phyloP scores from a whole-genome alignment of 2,888 invertebrate species.

The Amiota minor region DNA sequence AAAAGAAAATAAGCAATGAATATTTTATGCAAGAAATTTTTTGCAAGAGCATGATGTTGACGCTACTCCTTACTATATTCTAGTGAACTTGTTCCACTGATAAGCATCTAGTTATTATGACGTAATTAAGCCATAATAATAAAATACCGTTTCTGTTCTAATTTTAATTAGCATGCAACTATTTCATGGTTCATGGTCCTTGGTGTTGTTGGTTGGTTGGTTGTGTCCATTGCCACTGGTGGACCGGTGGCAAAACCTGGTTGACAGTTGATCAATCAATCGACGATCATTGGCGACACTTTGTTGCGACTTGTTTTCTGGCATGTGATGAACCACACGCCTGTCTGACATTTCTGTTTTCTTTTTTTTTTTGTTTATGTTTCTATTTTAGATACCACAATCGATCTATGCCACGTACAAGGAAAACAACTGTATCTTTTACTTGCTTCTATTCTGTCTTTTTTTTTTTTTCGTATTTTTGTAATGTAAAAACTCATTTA shows the following conservation, averaged over 20 bases:
- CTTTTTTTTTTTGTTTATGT: background rate
- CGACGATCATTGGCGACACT: background rate
- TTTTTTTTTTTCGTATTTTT: too few relatives aligned
- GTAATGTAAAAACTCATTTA: background rate
- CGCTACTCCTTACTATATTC: too few relatives aligned
- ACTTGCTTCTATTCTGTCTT: too few relatives aligned
- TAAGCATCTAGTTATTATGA: constrained; percentile 44
- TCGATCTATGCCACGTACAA: too few relatives aligned
- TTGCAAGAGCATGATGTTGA: too few relatives aligned
- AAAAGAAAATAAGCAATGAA: constrained; percentile 39
- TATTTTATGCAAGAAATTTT: constrained; percentile 38
- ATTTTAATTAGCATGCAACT: constrained; percentile 62
- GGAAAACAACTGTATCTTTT: too few relatives aligned
- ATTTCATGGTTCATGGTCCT: constrained; percentile 30
- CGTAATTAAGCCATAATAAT: constrained; percentile 67
- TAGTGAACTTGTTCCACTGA: background rate
- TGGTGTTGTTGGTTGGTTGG: constrained; percentile 33
- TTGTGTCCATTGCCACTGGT: background rate
- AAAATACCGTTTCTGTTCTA: constrained; percentile 61
- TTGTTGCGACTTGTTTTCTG: background rate
- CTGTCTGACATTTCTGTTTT: constrained; percentile 3
- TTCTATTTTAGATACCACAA: background rate
- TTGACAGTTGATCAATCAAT: constrained; percentile 15
- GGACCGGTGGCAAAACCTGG: constrained; percentile 39
- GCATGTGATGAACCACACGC: constrained; percentile 11